Conservation (phyloP, 2,888 invertebrate species). For the Mythimna vitellina region DNA sequence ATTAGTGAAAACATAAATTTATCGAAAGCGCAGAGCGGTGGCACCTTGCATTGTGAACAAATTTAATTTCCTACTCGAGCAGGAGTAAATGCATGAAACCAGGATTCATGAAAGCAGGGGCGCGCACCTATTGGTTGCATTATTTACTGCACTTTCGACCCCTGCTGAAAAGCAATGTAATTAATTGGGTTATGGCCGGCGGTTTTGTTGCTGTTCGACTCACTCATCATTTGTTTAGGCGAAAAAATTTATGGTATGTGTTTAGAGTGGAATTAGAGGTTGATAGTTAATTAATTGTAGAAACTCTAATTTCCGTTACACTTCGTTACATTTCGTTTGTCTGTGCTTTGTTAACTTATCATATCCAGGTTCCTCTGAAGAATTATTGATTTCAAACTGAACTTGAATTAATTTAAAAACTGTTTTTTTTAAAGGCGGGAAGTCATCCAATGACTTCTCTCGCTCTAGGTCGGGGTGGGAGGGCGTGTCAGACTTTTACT, state of each 20-base stretch:
- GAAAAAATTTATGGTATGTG: not conserved
- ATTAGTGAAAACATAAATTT: slow-evolving; percentile 77
- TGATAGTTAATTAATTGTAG: not conserved
- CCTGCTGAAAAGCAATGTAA: slow-evolving; percentile 77
- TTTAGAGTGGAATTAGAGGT: slow-evolving; percentile 9
- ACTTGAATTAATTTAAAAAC: no score
- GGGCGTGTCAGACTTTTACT: no score
- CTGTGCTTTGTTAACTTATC: not conserved
- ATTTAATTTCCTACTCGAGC: slow-evolving; percentile 83
- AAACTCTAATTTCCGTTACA: no score
- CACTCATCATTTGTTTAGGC: slow-evolving; percentile 57
- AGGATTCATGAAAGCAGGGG: slow-evolving; percentile 53
- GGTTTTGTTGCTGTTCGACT: slow-evolving; percentile 69
- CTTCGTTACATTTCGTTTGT: no score
- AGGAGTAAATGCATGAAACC: slow-evolving; percentile 75
- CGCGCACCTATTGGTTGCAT: slow-evolving; percentile 72
- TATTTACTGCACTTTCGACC: slow-evolving; percentile 81
- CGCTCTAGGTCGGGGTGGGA: no score
- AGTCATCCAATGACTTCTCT: no score
- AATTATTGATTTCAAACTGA: no score
- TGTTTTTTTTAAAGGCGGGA: no score
- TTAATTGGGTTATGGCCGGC: slow-evolving; percentile 79
- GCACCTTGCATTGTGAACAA: slow-evolving; percentile 80
- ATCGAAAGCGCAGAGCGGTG: slow-evolving; percentile 71
- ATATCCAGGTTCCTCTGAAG: not conserved